Evolutionary conservation across 2,888 invertebrate genomes (phyloP), one percentile per base, ranked within the genome.

Genomic region (Temnothorax ravouxi): DNA sequence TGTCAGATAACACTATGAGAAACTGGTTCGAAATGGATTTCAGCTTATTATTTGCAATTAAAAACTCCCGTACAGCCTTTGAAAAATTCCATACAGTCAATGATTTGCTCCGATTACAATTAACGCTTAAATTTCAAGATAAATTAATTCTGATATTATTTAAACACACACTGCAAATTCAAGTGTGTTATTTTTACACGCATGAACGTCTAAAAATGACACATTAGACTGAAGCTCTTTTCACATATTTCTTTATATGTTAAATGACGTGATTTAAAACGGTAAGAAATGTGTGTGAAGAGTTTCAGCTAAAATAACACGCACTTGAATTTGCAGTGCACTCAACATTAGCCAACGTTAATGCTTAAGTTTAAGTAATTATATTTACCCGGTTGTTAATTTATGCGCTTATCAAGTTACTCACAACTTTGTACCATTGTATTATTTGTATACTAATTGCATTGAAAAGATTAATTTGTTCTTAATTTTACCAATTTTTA

Each of bases 141-240:
- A 41, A 61, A 34, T 44, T 34, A 74, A 41, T 74, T 59, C 18
- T 56, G 21, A 41, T 41, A 72, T 41, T 47, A 74, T 61, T 72
- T 41, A 25, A 47, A n/a, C 13, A 44, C 9, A 29, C 29, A 2
- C 29, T 3, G 29, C 29, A 29, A 29, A 29, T 29, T 3, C 29
- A 29, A 29, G 29, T 29, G 3, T 29, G 29, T 29, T 29, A 29
- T 29, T 29, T 29, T 29, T 29, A 29, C 29, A 25, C 25, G 25
- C 25, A 29, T 29, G 29, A 29, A 29, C 2, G 29, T 29, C 29
- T 29, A 29, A 29, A 29, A 29, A 29, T 29, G 29, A 29, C 1
- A 29, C 29, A 29, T 29, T 29, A 29, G 29, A 29, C 29, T 29
- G 29, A 29, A 29, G 29, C 2, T 29, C 29, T 29, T 29, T 29